phyloP scores from a whole-genome alignment of 2,113 vertebrate species.

The Protobothrops mucrosquamatus region DNA sequence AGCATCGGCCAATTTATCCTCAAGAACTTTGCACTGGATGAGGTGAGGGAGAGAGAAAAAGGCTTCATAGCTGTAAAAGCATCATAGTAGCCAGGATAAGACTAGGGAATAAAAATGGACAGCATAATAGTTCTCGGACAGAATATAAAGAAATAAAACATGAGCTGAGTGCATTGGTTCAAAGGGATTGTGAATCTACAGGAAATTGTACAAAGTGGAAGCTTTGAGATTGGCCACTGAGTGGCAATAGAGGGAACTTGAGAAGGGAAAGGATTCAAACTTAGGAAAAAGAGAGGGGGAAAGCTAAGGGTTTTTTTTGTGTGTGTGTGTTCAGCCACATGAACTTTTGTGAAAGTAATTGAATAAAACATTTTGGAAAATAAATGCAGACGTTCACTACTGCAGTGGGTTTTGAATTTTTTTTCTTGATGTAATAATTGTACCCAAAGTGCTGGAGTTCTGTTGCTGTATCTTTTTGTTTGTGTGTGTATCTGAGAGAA shows the following conservation, averaged over 20 bases:
- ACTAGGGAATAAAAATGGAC: neutral
- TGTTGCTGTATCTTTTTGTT: no score
- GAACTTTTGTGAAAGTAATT: neutral
- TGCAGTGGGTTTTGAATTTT: neutral
- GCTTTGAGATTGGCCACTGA: neutral
- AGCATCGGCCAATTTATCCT: conserved; percentile 13
- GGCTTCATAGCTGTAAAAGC: neutral
- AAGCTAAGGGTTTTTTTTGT: neutral
- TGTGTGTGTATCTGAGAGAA: neutral
- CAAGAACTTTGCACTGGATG: conserved; percentile 1
- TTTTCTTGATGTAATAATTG: neutral
- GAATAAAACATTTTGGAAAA: neutral
- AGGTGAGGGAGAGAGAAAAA: neutral
- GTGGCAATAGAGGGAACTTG: conserved; percentile 14
- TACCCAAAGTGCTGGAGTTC: neutral
- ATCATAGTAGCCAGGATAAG: neutral
- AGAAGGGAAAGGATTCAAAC: neutral
- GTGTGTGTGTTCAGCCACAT: neutral
- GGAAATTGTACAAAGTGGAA: neutral
- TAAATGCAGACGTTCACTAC: neutral
- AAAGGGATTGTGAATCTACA: neutral
- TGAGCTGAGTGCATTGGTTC: neutral
- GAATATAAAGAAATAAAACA: neutral
- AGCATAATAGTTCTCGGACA: neutral
- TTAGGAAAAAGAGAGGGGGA: neutral